Evolutionary conservation across 2,888 invertebrate genomes (phyloP), one percentile per base, ranked within the genome.

Genomic region (Penaeus monodon): DNA sequence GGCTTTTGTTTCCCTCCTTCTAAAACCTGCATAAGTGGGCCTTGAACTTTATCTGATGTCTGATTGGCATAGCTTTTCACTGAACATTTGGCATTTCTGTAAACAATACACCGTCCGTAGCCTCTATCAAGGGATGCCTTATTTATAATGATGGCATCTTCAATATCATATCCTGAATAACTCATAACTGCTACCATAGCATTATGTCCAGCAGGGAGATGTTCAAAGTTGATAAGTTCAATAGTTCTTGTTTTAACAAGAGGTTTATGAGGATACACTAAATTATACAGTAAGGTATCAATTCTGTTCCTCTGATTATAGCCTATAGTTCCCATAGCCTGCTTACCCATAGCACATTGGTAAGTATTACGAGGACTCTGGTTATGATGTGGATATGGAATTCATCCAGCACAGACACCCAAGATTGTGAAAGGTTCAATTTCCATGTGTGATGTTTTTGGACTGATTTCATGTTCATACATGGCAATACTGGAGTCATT

Each of bases 301-400:
- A 99, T 99, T 90, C 99, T 95, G 92, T 98, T 98, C 91, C 96
- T 95, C 92, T 99, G 99, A 93, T 99, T 99, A 92, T 98, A 98
- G 10, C 97, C 99, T 92, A 99, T 98, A 0, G 97, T 96, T 84
- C 97, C 99, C 98, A 99, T 99, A 0, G 99, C 99, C 93, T 99
- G 99, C 94, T 99, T 99, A 29, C 99, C 99, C 99, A 99, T 99
- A 93, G 99, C 99, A 93, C 99, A 99, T 92, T 99, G 99, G 92
- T 99, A 99, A 0, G 99, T 99, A 92, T 99, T 99, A 90, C 99
- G 95, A 0, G 99, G 99, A 91, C 98, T 98, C 93, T 99, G 99
- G 93, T 99, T 99, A 92, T 99, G 99, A 93, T 99, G 98, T 0
- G 99, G 99, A 92, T 98, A 99, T 0, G 99, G 99, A 68, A 99